Evolutionary conservation across 1,140 invertebrate species (phyloP).

Genomic region (Drosophila sp.): DNA sequence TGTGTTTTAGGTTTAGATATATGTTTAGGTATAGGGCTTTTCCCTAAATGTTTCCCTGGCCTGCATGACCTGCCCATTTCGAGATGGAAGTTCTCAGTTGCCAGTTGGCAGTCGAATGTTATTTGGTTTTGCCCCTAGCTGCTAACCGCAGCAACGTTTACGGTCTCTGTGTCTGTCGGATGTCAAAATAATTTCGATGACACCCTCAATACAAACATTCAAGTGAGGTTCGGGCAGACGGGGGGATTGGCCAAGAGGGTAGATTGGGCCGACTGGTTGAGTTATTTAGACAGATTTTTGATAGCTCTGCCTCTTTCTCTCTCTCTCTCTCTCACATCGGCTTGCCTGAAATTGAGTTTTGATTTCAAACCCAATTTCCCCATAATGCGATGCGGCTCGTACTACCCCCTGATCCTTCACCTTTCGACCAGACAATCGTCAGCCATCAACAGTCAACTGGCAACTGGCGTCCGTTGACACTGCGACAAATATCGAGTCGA

Average conservation of each 20-base stretch:
- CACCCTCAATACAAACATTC: constrained; percentile 55
- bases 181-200: constrained; percentile 80
- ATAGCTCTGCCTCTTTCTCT: constrained; percentile 35
- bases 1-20: constrained; percentile 13
- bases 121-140: constrained; percentile 52
- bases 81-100: constrained; percentile 16
- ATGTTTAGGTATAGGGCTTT: constrained; percentile 4
- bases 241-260: background rate
- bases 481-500: constrained; percentile 31
- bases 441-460: background rate
- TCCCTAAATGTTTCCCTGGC: background rate
- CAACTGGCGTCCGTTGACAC: constrained; percentile 13
- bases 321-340: background rate
- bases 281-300: constrained; percentile 79
- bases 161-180: constrained; percentile 32
- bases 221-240: constrained; percentile 2
- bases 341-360: constrained; percentile 72
- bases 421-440: background rate
- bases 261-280: constrained; percentile 31
- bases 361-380: constrained; percentile 76
- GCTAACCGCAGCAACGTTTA: constrained; percentile 64
- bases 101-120: constrained; percentile 23
- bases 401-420: background rate
- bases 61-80: background rate
- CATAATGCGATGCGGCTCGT: constrained; percentile 47